Evolutionary conservation across 2,888 invertebrate species (phyloP), one percentile per base, ranked within the genome.

Genomic region (Mesodorylaimus sp.): DNA sequence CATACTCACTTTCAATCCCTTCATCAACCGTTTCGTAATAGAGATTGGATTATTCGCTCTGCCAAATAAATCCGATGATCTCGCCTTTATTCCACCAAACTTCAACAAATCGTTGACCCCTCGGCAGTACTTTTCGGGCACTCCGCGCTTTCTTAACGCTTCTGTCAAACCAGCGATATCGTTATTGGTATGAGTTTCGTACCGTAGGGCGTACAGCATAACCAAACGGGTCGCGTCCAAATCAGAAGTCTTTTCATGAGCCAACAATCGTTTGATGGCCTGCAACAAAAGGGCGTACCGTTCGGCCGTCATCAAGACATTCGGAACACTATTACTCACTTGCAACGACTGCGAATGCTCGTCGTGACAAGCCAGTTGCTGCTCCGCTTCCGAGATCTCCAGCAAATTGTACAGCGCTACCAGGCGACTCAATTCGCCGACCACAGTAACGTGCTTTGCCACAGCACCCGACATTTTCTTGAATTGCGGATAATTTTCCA

Each of bases 401-500:
- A 99, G 75, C 49, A 99, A 73, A 61, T 76, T 75, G 62, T 82
- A 75, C 41, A 76, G 75, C 29, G 76, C 77, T 42, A 95, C 87
- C 54, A 83, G 70, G 21, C 82, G 74, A 1, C 91, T 91, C 56
- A 99, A 73, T 70, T 95, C 93, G 1, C 91, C 88, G 48, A 97
- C 87, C 32, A 99, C 80, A 0, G 87, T 88, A 45, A 99, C 84
- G 72, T 99, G 97, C 68, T 95, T 97, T 3, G 88, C 80, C 25
- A 99, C 91, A 1, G 93, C 91, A 56, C 72, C 72, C 2, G 71
- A 70, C 63, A 73, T 71, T 60, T 73, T 73, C 59, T 91, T 93
- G 66, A 97, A 99, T 58, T 93, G 81, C 0, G 97, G 97, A 73
- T 99, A 99, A 16, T 83, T 81, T 68, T 97, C 95, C 0, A 97